Conservation (phyloP, 2,888 invertebrate species). For the Lordiphosa fenestrarum region DNA sequence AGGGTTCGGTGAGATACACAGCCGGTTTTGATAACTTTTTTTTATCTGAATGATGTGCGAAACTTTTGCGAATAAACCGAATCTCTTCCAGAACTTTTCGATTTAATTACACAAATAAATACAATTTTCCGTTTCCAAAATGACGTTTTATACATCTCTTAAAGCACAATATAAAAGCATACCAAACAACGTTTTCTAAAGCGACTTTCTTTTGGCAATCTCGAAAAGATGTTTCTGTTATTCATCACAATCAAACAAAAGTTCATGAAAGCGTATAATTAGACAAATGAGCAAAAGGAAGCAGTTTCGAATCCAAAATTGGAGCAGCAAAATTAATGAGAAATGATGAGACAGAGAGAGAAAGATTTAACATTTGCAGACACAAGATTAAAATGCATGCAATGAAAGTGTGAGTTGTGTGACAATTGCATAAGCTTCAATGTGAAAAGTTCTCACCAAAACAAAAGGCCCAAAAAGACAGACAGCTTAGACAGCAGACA, state of each 20-base stretch:
- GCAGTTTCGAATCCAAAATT: background rate
- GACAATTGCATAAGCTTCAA: conserved; percentile 31
- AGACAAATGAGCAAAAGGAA: conserved; percentile 24
- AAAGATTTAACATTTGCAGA: background rate
- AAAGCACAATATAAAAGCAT: background rate
- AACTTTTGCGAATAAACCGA: no score
- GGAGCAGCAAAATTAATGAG: conserved; percentile 4
- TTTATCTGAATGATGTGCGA: no score
- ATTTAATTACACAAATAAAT: no score
- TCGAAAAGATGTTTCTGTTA: background rate
- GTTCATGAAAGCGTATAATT: conserved; percentile 23
- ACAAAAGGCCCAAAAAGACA: conserved; percentile 1
- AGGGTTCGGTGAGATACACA: no score
- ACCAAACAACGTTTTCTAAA: no score
- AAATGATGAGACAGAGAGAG: conserved; percentile 3
- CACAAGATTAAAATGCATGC: conserved; percentile 5
- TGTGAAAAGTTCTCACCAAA: conserved; percentile 4
- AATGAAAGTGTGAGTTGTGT: conserved; percentile 9
- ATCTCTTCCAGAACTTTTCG: no score
- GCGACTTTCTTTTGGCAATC: no score
- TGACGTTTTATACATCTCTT: no score
- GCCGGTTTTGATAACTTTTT: no score
- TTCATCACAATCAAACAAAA: conserved; percentile 3
- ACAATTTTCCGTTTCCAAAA: no score
- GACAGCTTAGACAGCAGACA: background rate